Evolutionary conservation across 2,888 invertebrate species (phyloP).

Genomic region (Monopis laevigella): DNA sequence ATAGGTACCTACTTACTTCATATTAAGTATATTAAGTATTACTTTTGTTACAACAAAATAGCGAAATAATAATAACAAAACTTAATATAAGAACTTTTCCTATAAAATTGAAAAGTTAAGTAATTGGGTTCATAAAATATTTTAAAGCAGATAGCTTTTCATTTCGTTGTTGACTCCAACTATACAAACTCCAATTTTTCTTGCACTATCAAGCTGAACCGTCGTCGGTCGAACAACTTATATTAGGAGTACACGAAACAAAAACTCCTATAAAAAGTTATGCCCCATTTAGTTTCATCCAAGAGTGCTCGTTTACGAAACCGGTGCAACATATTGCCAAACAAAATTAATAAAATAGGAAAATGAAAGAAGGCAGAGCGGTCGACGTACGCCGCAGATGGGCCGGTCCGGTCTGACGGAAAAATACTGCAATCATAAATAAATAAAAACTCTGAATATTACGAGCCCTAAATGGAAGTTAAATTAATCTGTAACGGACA

Average conservation of each 20-base stretch:
- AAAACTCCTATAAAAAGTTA: conserved; percentile 54
- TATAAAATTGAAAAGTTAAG: too few species aligned
- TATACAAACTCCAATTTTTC: conserved; percentile 11
- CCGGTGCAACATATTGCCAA: conserved; percentile 57
- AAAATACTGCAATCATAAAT: conserved; percentile 8
- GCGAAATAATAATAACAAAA: too few species aligned
- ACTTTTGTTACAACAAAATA: too few species aligned
- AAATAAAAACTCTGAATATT: conserved; percentile 4
- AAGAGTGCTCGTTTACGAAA: conserved; percentile 45
- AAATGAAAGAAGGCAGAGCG: conserved; percentile 22
- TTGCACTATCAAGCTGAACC: conserved; percentile 9
- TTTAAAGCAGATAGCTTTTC: conserved; percentile 9
- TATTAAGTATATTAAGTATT: too few species aligned
- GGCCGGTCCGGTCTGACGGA: conserved; percentile 3
- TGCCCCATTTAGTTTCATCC: conserved; percentile 48
- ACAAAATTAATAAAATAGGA: conserved; percentile 50
- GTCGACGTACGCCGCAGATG: conserved; percentile 10
- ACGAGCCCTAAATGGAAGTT: background rate
- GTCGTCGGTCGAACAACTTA: conserved; percentile 21
- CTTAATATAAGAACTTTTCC: too few species aligned
- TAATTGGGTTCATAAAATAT: background rate
- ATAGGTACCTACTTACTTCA: too few species aligned
- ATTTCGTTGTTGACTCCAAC: conserved; percentile 7
- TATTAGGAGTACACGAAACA: conserved; percentile 38
- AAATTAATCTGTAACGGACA: conserved; percentile 2